Evolutionary conservation across 2,797 vertebrate genomes (phyloP).

Genomic region (Urocyon cinereoargenteus): DNA sequence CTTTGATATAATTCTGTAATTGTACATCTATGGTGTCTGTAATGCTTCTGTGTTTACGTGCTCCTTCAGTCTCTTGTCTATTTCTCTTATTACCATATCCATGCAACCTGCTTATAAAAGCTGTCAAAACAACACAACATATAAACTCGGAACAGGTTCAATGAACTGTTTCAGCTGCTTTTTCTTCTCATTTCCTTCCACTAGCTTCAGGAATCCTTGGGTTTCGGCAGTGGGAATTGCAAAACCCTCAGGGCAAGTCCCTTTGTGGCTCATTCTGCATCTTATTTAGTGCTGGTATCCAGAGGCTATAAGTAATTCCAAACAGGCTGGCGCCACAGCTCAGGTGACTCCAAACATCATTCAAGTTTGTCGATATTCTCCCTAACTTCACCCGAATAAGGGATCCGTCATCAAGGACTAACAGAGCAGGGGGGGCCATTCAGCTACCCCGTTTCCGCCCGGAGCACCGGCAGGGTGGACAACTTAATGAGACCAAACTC

Average conservation of each 20-base stretch:
- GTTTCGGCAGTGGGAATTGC: constrained; percentile 76
- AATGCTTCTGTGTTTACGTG: constrained; percentile 60
- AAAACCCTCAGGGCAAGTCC: constrained; percentile 78
- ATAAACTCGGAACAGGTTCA: constrained; percentile 73
- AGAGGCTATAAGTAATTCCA: constrained; percentile 73
- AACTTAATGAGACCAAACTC: constrained; percentile 53
- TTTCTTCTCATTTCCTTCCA: constrained; percentile 81
- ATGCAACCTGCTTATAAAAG: constrained; percentile 64
- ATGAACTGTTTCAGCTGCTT: constrained; percentile 77
- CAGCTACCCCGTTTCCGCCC: neutral
- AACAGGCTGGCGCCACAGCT: constrained; percentile 44
- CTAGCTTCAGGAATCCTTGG: constrained; percentile 72
- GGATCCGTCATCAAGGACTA: constrained; percentile 21
- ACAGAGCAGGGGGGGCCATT: neutral
- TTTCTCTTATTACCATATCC: constrained; percentile 70
- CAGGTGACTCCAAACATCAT: constrained; percentile 47
- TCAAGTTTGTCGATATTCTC: constrained; percentile 66
- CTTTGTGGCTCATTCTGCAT: constrained; percentile 77
- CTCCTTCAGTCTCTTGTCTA: constrained; percentile 61
- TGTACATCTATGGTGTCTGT: neutral
- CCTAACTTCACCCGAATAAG: neutral
- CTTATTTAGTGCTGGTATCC: constrained; percentile 76
- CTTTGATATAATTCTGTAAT: constrained; percentile 63
- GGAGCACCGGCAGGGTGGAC: neutral
- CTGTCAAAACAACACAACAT: constrained; percentile 76